Conservation (phyloP, 2,888 invertebrate genomes). For the Acrocyrtus sp. region DNA sequence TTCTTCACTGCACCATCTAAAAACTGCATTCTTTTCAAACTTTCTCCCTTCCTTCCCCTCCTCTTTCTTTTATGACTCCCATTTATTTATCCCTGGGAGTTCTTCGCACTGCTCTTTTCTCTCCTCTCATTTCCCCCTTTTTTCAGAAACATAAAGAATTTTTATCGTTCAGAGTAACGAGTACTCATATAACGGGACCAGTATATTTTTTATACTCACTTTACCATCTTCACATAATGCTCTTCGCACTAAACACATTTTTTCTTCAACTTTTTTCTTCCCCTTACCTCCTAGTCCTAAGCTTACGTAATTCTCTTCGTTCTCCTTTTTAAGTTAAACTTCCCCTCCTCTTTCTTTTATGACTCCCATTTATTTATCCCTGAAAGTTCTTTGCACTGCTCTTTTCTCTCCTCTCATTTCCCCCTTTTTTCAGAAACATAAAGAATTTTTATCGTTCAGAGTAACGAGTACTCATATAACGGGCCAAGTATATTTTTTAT, state of each 20-base stretch:
- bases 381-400: background rate
- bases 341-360: background rate
- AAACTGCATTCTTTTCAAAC: too few relatives aligned
- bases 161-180: too few relatives aligned
- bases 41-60: too few relatives aligned
- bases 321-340: background rate
- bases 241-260: background rate
- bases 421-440: background rate
- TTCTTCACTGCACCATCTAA: too few relatives aligned
- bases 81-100: background rate
- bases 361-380: background rate
- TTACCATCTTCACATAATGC: background rate
- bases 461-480: background rate
- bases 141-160: too few relatives aligned
- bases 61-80: too few relatives aligned
- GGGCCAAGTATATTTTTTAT: background rate
- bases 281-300: background rate
- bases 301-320: background rate
- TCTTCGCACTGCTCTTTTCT: too few relatives aligned
- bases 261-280: conserved; percentile 1
- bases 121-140: too few relatives aligned
- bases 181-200: too few relatives aligned
- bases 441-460: conserved; percentile 1
- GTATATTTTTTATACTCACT: too few relatives aligned
- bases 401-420: background rate